Evolutionary conservation across 2,113 vertebrate genomes (phyloP).

Genomic region (Gasterosteus aculeatus): DNA sequence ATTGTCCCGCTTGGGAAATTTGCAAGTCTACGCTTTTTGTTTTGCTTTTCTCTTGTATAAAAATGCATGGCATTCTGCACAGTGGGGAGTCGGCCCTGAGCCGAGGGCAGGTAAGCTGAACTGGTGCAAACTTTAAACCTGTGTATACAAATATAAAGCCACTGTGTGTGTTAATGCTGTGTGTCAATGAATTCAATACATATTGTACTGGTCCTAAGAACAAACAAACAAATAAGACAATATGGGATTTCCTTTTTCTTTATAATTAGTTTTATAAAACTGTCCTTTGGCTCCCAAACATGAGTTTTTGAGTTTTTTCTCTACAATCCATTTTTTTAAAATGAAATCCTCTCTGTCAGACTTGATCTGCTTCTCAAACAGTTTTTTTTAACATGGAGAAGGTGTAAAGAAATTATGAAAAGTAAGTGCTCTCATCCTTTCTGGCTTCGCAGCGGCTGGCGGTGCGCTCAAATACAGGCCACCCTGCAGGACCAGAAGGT

Average conservation of each 20-base stretch:
- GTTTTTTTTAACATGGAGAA: conserved; percentile 8
- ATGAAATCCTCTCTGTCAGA: background rate
- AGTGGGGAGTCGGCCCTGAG: conserved; percentile 5
- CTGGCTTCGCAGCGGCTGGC: background rate
- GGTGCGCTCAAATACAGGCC: conserved; percentile 4
- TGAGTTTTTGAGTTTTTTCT: no score
- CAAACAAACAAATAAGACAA: conserved; percentile 7
- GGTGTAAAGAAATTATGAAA: background rate
- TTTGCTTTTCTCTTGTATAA: background rate
- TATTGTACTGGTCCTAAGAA: background rate
- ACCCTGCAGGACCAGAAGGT: background rate
- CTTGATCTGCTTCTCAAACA: conserved; percentile 17
- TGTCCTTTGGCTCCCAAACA: no score
- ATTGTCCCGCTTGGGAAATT: conserved; percentile 34
- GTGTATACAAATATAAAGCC: background rate
- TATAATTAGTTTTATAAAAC: background rate
- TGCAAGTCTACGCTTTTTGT: conserved; percentile 11
- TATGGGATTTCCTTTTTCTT: background rate
- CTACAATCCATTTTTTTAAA: background rate
- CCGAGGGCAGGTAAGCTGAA: conserved; percentile 13
- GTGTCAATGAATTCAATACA: background rate
- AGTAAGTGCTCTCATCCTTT: background rate
- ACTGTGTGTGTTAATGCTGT: no score
- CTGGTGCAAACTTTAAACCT: background rate
- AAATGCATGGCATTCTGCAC: conserved; percentile 40